Conservation (phyloP, 2,797 vertebrate species). For the Enteromius paludinosus region DNA sequence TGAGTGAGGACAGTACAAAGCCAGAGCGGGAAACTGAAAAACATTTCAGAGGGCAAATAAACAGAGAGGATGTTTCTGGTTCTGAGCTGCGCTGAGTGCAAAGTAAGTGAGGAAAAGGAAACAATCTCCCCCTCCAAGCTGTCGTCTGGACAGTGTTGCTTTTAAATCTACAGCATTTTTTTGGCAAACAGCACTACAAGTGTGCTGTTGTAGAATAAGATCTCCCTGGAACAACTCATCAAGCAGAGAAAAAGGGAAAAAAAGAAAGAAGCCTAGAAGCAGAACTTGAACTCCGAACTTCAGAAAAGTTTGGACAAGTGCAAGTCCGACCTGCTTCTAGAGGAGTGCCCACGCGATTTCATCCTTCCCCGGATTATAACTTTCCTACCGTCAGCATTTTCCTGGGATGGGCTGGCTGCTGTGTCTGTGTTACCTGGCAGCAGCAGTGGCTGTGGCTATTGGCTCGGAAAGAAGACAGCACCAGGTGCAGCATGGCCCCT, state of each 20-base stretch:
- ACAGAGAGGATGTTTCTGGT: slow-evolving; percentile 69
- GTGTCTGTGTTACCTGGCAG: slow-evolving; percentile 70
- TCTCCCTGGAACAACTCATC: slow-evolving; percentile 43
- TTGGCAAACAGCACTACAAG: slow-evolving; percentile 44
- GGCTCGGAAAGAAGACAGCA: slow-evolving; percentile 76
- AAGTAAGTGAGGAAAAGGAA: slow-evolving; percentile 67
- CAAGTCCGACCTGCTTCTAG: slow-evolving; percentile 46
- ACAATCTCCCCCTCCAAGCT: slow-evolving; percentile 66
- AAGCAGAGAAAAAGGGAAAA: slow-evolving; percentile 46
- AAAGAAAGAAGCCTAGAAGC: slow-evolving; percentile 28
- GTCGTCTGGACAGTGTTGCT: slow-evolving; percentile 38
- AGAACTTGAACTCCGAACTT: slow-evolving; percentile 36
- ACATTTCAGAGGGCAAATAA: slow-evolving; percentile 52
- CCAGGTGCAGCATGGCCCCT: slow-evolving; percentile 81
- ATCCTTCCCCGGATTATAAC: slow-evolving; percentile 16
- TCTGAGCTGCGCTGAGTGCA: slow-evolving; percentile 64
- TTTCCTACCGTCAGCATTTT: slow-evolving; percentile 34
- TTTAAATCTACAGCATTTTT: slow-evolving; percentile 42
- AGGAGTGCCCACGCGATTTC: slow-evolving; percentile 11
- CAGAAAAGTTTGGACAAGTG: slow-evolving; percentile 45
- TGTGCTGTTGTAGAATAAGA: slow-evolving; percentile 53
- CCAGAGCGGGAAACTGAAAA: slow-evolving; percentile 62
- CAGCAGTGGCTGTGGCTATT: slow-evolving; percentile 47
- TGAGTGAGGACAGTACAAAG: slow-evolving; percentile 52
- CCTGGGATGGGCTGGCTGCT: slow-evolving; percentile 70